Conservation (phyloP, 2,113 vertebrate genomes). For the Toxotes jaculatrix region DNA sequence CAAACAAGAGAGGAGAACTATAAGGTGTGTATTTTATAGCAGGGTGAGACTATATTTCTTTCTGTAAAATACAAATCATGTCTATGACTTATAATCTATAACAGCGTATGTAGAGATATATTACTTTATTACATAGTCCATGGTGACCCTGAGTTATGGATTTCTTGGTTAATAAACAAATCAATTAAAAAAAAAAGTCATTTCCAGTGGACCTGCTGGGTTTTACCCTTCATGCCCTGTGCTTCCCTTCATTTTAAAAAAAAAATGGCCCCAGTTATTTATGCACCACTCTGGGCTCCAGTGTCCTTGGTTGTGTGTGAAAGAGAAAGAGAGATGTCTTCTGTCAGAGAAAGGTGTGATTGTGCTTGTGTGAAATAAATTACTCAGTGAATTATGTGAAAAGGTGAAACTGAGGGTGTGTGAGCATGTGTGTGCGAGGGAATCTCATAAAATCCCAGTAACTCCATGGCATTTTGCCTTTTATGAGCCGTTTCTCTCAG, state of each 20-base stretch:
- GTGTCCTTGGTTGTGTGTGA: conserved; percentile 59
- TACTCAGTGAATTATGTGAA: conserved; percentile 31
- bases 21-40: neutral
- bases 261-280: conserved; percentile 52
- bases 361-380: conserved; percentile 53
- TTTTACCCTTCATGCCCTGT: conserved; percentile 54
- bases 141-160: conserved; percentile 1
- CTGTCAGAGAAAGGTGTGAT: conserved; percentile 37
- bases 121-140: neutral
- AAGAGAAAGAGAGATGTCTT: conserved; percentile 23
- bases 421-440: conserved; percentile 14
- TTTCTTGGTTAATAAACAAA: conserved; percentile 13
- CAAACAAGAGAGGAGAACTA: neutral
- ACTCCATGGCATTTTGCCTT: conserved; percentile 25
- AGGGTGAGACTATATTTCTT: neutral
- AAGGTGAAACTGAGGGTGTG: conserved; percentile 52
- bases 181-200: neutral
- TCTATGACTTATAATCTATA: neutral
- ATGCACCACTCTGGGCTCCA: conserved; percentile 37
- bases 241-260: conserved; percentile 37
- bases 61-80: neutral
- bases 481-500: conserved; percentile 22
- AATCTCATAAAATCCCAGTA: conserved; percentile 13
- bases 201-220: conserved; percentile 13
- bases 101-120: neutral